A percentile compares a stretch with the other conserved stretches of the same genome.
Conservation (phyloP, 1,140 invertebrate species). For the Lordiphosa collinella region DNA sequence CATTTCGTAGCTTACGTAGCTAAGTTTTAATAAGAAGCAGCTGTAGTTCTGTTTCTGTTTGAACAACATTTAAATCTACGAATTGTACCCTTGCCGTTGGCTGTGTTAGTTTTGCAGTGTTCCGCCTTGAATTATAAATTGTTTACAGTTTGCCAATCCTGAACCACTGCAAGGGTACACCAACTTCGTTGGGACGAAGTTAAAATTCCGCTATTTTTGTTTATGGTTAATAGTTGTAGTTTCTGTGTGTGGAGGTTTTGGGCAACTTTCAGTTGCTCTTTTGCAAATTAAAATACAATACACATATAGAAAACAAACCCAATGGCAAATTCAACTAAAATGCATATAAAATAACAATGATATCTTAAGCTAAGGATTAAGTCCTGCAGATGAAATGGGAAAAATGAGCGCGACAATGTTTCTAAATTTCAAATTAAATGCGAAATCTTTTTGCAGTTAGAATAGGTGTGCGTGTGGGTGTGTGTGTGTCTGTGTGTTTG, state of each 20-base stretch:
- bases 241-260: conserved; percentile 12
- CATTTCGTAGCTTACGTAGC: conserved; percentile 39
- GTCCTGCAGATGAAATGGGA: not conserved
- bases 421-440: conserved; percentile 1
- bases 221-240: conserved; percentile 24
- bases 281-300: conserved; percentile 46
- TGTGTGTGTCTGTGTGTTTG: conserved; percentile 7
- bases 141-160: no score
- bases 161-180: not conserved
- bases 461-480: not conserved
- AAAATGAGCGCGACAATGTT: no score
- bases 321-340: conserved; percentile 49
- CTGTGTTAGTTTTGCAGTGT: no score
- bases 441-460: conserved; percentile 1
- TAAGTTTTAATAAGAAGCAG: conserved; percentile 51
- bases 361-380: conserved; percentile 41
- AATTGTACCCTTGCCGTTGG: no score
- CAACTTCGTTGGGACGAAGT: not conserved
- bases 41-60: conserved; percentile 25
- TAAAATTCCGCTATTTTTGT: conserved; percentile 9
- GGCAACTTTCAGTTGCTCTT: conserved; percentile 57
- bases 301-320: conserved; percentile 21
- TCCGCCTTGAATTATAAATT: no score
- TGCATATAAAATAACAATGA: conserved; percentile 51
- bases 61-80: no score